These are phyloP conservation scores for Gallinago nigripennis DNA, from an alignment of 2,797 vertebrate genomes.

Conservation along the genomic window DNA sequence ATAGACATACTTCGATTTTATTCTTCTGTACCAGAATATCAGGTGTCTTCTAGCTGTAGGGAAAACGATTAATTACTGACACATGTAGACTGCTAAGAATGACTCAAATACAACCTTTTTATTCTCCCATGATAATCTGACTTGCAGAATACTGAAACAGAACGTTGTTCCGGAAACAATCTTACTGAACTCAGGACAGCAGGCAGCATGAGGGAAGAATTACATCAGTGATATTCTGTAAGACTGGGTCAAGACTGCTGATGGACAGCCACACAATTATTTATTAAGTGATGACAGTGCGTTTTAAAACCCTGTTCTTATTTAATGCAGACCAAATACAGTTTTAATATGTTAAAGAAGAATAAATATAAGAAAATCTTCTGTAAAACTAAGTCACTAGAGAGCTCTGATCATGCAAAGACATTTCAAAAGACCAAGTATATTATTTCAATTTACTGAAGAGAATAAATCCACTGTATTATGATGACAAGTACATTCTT, in stretches of 20 bases:
- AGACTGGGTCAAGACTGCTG: background rate
- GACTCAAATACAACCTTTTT: background rate
- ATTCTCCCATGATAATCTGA: background rate
- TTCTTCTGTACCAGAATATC: background rate
- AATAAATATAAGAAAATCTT: background rate
- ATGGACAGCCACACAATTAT: background rate
- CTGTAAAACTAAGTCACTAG: background rate
- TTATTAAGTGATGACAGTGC: background rate
- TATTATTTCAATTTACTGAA: slow-evolving; percentile 2
- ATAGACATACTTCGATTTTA: background rate
- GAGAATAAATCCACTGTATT: background rate
- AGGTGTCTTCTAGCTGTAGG: background rate
- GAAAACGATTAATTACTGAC: background rate
- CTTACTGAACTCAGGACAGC: background rate
- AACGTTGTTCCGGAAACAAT: background rate
- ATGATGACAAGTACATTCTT: background rate
- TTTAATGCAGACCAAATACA: background rate
- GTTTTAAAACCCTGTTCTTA: background rate
- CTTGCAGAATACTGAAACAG: background rate
- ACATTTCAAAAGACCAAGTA: background rate
- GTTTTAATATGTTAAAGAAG: background rate
- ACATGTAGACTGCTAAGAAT: background rate
- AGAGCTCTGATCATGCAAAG: background rate
- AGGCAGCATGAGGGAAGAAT: background rate
- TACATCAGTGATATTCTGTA: background rate